phyloP scores from a whole-genome alignment of 2,888 invertebrate genomes.

The Cheilosia vulpina region DNA sequence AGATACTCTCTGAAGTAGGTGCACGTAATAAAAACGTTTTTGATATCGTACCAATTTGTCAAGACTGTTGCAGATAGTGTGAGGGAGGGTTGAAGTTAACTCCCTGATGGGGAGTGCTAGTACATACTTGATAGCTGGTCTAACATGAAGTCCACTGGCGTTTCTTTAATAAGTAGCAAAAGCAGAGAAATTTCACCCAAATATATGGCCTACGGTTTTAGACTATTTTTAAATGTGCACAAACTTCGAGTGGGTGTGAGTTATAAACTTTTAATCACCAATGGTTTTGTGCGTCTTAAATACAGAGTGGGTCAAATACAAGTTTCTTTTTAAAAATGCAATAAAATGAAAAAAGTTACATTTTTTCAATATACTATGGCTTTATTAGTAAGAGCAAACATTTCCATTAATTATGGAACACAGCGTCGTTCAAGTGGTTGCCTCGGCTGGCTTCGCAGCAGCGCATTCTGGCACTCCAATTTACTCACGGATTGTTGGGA shows the following conservation, averaged over 20 bases:
- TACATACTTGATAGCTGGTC: constrained; percentile 6
- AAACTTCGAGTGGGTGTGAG: background rate
- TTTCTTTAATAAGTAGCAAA: too few species aligned
- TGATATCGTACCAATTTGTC: constrained; percentile 45
- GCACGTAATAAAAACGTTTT: background rate
- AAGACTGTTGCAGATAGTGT: constrained; percentile 27
- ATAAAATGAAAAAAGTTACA: too few species aligned
- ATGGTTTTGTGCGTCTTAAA: background rate
- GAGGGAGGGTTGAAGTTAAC: constrained; percentile 11
- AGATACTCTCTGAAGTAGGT: constrained; percentile 69
- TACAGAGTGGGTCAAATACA: too few species aligned
- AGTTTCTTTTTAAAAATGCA: too few species aligned
- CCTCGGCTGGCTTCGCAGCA: too few species aligned
- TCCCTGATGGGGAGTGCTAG: constrained; percentile 15
- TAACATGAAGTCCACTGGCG: too few species aligned
- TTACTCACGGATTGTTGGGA: too few species aligned
- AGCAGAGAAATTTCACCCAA: background rate
- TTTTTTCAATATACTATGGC: too few species aligned
- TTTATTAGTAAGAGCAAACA: too few species aligned
- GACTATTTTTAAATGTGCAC: constrained; percentile 39
- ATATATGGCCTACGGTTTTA: background rate
- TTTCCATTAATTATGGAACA: too few species aligned
- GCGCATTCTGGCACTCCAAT: too few species aligned
- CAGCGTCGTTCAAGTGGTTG: too few species aligned
- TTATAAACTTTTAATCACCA: background rate